Conservation (phyloP, 2,888 invertebrate genomes). For the Machimus rusticus region DNA sequence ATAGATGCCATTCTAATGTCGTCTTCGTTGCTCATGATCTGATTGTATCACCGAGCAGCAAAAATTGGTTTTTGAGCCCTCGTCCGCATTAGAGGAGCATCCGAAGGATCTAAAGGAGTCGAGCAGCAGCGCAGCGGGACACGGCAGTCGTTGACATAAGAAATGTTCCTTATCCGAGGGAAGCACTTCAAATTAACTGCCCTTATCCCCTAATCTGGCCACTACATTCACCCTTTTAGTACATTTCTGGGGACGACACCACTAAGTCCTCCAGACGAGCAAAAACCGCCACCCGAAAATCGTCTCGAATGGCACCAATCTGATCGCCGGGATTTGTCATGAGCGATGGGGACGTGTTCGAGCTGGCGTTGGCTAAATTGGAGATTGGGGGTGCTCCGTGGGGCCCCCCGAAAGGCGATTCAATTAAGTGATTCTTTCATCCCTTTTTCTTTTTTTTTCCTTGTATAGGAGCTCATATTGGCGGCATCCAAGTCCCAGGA, state of each 20-base stretch:
- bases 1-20: constrained; percentile 4
- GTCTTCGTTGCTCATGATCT: neutral
- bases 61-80: neutral
- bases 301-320: constrained; percentile 17
- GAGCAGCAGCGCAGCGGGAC: neutral
- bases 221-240: constrained; percentile 18
- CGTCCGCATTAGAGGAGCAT: neutral
- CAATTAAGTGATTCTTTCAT: constrained; percentile 16
- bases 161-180: neutral
- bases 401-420: neutral
- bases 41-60: constrained; percentile 8
- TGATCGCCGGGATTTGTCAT: constrained; percentile 11
- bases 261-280: neutral
- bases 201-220: constrained; percentile 14
- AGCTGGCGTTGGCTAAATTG: neutral
- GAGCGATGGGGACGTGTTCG: neutral
- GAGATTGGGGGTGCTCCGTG: neutral
- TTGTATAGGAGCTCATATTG: neutral
- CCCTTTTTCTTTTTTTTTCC: neutral
- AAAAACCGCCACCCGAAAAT: neutral
- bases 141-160: constrained; percentile 5
- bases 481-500: neutral
- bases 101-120: neutral
- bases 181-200: constrained; percentile 23
- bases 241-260: neutral